A percentile compares a stretch with the other conserved stretches of the same genome.
These are phyloP conservation scores for Cylloceria caligata DNA, from an alignment of 2,888 invertebrate genomes.

Conservation along the genomic window DNA sequence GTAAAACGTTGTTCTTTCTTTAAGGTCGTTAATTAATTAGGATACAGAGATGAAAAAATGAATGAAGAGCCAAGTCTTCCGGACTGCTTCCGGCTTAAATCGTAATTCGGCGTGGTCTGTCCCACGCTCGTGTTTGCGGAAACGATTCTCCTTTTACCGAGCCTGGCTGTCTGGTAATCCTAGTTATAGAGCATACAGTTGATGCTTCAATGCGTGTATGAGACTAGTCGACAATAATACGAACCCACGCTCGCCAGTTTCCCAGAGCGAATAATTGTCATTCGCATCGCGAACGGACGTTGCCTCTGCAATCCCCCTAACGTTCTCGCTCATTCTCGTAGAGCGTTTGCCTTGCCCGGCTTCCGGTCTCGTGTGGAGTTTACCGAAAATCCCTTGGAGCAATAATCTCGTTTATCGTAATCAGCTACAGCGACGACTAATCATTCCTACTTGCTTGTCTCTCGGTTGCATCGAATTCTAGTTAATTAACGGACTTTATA, in stretches of 20 bases:
- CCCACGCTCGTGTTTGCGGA: slow-evolving; percentile 41
- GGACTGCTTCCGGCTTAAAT: slow-evolving; percentile 9
- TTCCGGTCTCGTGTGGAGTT: slow-evolving; percentile 36
- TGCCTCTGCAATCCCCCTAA: slow-evolving; percentile 23
- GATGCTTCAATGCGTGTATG: slow-evolving; percentile 1
- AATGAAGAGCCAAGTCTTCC: background rate
- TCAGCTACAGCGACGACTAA: slow-evolving; percentile 22
- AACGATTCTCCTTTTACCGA: background rate
- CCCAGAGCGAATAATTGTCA: slow-evolving; percentile 51
- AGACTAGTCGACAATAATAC: slow-evolving; percentile 34
- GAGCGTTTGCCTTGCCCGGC: background rate
- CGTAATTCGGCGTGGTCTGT: slow-evolving; percentile 21
- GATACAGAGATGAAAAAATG: background rate
- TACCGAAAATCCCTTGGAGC: slow-evolving; percentile 43
- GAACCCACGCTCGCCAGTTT: slow-evolving; percentile 36
- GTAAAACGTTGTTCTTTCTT: background rate
- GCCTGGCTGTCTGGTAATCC: background rate
- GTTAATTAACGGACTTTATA: slow-evolving; percentile 1
- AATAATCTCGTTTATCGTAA: slow-evolving; percentile 48
- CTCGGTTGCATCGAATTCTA: slow-evolving; percentile 16
- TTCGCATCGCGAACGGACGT: slow-evolving; percentile 49
- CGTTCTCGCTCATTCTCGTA: background rate
- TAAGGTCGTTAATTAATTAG: background rate
- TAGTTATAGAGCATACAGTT: background rate
- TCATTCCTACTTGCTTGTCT: slow-evolving; percentile 6